Evolutionary conservation across 2,113 vertebrate genomes (phyloP).

Genomic region (Numenius arquata): DNA sequence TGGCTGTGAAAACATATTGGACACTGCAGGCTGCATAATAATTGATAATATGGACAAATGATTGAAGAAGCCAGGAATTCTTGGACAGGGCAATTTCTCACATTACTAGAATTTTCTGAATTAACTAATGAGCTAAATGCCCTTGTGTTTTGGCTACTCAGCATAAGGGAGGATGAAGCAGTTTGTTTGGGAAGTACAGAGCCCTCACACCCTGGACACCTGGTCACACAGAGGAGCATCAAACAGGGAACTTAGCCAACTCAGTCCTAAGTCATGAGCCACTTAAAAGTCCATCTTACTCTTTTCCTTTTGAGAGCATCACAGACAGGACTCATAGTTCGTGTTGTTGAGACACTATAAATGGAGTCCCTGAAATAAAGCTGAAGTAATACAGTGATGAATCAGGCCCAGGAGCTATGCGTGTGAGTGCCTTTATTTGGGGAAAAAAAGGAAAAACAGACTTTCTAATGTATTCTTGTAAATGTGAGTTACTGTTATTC

Average conservation of each 20-base stretch:
- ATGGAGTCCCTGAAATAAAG: background rate
- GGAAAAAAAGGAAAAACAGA: background rate
- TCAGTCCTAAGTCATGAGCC: background rate
- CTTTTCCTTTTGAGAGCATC: background rate
- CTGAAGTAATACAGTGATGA: slow-evolving; percentile 1
- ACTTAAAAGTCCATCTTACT: background rate
- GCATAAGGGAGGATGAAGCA: background rate
- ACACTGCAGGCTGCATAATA: background rate
- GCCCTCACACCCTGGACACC: background rate
- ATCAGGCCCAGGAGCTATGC: background rate
- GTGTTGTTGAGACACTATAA: background rate
- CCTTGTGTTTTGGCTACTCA: background rate
- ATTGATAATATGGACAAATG: background rate
- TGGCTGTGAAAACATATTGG: background rate
- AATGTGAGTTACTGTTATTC: background rate
- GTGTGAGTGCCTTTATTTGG: background rate
- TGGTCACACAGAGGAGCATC: background rate
- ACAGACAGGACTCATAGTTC: background rate
- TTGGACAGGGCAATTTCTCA: background rate
- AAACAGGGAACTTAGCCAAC: background rate
- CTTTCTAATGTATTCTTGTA: slow-evolving; percentile 1
- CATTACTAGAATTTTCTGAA: background rate
- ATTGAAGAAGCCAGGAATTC: background rate
- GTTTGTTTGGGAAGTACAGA: background rate
- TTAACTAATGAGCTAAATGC: background rate